These are phyloP conservation scores for Pachyrhynchus sulphureomaculatus DNA, from an alignment of 1,140 invertebrate species.

Conservation along the genomic window DNA sequence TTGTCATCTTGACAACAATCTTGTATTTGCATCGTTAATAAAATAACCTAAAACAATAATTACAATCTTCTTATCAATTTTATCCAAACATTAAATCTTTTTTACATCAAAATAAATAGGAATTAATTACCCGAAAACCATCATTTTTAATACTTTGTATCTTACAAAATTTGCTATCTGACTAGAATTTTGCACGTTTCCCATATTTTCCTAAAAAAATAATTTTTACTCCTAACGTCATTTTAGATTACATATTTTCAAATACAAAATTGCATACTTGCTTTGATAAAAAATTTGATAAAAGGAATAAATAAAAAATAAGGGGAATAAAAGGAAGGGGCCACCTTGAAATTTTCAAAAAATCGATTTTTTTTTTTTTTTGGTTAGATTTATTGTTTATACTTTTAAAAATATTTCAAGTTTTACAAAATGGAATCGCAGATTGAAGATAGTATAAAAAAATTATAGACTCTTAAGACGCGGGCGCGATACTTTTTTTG, in stretches of 20 bases:
- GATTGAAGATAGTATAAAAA: too few species aligned
- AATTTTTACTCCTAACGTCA: conserved; percentile 7
- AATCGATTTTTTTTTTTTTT: too few species aligned
- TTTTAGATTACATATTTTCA: conserved; percentile 22
- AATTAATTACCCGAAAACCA: conserved; percentile 1
- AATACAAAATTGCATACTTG: conserved; percentile 27
- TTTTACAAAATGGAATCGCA: too few species aligned
- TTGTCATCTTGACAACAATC: conserved; percentile 6
- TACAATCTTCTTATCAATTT: conserved; percentile 9
- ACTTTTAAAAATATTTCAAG: too few species aligned
- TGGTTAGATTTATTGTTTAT: too few species aligned
- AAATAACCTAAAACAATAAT: neutral
- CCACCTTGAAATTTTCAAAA: too few species aligned
- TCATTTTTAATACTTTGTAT: conserved; percentile 13
- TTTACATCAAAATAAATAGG: too few species aligned
- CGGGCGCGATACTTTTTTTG: too few species aligned
- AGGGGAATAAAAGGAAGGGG: too few species aligned
- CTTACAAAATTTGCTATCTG: conserved; percentile 24
- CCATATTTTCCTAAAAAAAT: conserved; percentile 28
- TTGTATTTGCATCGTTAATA: conserved; percentile 11
- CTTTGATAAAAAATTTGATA: neutral
- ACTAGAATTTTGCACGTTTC: conserved; percentile 31
- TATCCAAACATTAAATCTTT: conserved; percentile 13
- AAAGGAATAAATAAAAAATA: neutral
- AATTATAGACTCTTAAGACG: too few species aligned